Evolutionary conservation across 92 coral and sea anemone genomes (phyloP).

Genomic region (Umimayanthus kanabou): DNA sequence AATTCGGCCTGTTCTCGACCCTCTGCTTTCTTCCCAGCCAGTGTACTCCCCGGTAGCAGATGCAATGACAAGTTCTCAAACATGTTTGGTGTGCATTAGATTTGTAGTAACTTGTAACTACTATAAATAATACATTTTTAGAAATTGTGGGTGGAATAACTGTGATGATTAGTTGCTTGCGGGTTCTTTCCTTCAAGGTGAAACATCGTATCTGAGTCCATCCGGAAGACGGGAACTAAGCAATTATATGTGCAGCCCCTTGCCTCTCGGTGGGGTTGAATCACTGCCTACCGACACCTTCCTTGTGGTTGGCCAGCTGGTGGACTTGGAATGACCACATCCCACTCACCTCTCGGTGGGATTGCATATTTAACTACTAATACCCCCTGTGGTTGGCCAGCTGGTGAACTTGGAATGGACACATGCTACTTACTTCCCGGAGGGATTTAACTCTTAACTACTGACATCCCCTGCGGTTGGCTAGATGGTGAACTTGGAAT

Average conservation of each 20-base stretch:
- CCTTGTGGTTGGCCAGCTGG: constrained; percentile 20
- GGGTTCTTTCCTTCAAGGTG: background rate
- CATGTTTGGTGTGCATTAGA: background rate
- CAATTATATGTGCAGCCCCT: background rate
- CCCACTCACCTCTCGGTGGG: background rate
- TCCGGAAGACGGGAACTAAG: background rate
- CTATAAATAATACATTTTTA: background rate
- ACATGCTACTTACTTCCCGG: too few species aligned
- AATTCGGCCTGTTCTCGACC: too few species aligned
- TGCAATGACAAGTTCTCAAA: background rate
- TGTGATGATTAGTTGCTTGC: background rate
- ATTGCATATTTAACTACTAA: background rate
- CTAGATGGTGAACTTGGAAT: constrained; percentile 18
- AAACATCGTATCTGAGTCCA: constrained; percentile 3
- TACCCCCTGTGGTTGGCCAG: background rate
- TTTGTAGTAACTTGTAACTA: too few species aligned
- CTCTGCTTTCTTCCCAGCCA: too few species aligned
- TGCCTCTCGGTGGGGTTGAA: background rate
- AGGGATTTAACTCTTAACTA: background rate
- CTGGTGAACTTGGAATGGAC: background rate
- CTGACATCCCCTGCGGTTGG: background rate
- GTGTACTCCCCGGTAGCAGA: too few species aligned
- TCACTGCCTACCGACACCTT: background rate
- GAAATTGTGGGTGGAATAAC: background rate
- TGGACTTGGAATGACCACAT: constrained; percentile 1